Evolutionary conservation across 2,888 invertebrate genomes (phyloP).

Genomic region (Drosophila atripex): DNA sequence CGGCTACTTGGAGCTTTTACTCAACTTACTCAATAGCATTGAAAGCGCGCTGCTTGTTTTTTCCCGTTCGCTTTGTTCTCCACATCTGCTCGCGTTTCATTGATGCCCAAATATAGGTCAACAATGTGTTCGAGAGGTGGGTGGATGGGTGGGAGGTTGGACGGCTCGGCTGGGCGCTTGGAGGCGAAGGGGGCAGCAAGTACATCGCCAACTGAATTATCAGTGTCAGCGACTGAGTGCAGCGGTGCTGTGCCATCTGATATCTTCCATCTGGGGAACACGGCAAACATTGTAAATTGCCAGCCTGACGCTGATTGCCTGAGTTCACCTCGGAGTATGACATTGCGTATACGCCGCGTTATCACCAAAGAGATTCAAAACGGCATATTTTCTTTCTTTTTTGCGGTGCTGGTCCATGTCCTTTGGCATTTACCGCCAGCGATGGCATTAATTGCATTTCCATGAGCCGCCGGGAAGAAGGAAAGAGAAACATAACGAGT

Average conservation of each 20-base stretch:
- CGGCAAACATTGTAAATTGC: constrained; percentile 58
- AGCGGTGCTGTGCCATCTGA: constrained; percentile 27
- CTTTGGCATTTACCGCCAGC: constrained; percentile 15
- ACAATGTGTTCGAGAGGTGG: constrained; percentile 74
- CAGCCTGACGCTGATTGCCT: constrained; percentile 36
- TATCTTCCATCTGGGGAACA: constrained; percentile 16
- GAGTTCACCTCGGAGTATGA: constrained; percentile 13
- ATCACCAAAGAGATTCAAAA: constrained; percentile 66
- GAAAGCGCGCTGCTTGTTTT: constrained; percentile 22
- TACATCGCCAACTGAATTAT: constrained; percentile 51
- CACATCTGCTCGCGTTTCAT: constrained; percentile 67
- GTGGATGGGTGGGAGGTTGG: neutral
- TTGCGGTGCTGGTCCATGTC: constrained; percentile 44
- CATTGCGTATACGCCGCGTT: constrained; percentile 66
- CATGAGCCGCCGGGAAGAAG: constrained; percentile 42
- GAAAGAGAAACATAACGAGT: constrained; percentile 23
- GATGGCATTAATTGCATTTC: constrained; percentile 60
- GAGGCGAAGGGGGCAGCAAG: constrained; percentile 1
- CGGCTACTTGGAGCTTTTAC: constrained; percentile 67
- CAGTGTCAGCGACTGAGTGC: constrained; percentile 35
- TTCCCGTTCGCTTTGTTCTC: constrained; percentile 7
- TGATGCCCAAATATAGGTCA: constrained; percentile 83
- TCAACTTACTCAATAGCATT: constrained; percentile 45
- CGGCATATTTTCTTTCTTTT: constrained; percentile 36
- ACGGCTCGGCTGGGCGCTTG: neutral